Conservation (phyloP, 1,140 invertebrate species). For the Drosophila ogumai region DNA sequence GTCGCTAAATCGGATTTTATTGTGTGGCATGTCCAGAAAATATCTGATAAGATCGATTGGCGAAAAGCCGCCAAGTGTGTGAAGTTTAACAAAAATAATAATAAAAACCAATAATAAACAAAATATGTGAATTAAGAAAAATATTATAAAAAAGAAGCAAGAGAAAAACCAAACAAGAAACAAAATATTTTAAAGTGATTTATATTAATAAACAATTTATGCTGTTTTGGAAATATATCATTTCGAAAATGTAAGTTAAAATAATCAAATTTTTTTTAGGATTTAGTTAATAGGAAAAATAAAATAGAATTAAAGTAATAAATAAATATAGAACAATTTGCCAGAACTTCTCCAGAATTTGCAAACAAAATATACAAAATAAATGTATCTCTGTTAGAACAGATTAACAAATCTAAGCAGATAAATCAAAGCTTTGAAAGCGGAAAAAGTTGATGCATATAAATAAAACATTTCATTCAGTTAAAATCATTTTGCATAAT, state of each 20-base stretch:
- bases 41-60: slow-evolving; percentile 13
- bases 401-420: slow-evolving; percentile 3
- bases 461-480: slow-evolving; percentile 22
- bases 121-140: slow-evolving; percentile 14
- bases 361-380: not conserved
- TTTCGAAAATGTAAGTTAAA: slow-evolving; percentile 33
- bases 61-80: slow-evolving; percentile 15
- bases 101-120: slow-evolving; percentile 1
- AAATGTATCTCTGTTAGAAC: not conserved
- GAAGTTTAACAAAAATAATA: slow-evolving; percentile 4
- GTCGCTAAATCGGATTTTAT: slow-evolving; percentile 50
- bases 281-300: not conserved
- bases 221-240: slow-evolving; percentile 33
- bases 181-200: slow-evolving; percentile 7
- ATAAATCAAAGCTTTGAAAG: slow-evolving; percentile 15
- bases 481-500: slow-evolving; percentile 25
- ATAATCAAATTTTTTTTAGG: not conserved
- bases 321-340: not conserved
- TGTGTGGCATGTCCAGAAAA: slow-evolving; percentile 20
- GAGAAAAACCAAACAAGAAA: not conserved
- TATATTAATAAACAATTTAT: slow-evolving; percentile 23
- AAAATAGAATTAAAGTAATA: not conserved
- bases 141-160: not conserved
- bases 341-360: not conserved
- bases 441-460: slow-evolving; percentile 3